phyloP scores from a whole-genome alignment of 2,888 invertebrate genomes.

The Corbicula japonica region DNA sequence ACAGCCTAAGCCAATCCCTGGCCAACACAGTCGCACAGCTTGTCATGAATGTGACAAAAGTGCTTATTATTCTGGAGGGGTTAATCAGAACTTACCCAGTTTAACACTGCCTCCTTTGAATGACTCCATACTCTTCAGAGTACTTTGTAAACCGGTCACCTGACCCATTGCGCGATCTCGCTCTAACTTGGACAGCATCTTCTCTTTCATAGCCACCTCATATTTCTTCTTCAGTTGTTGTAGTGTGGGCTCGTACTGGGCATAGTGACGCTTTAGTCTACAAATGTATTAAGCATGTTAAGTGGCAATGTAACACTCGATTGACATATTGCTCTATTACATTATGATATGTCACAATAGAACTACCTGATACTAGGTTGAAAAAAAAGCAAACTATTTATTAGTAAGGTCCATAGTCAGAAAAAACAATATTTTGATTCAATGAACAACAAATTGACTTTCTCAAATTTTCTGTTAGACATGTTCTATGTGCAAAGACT shows the following conservation, averaged over 20 bases:
- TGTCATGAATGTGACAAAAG: no score
- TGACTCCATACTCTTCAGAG: slow-evolving; percentile 81
- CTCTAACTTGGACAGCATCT: slow-evolving; percentile 86
- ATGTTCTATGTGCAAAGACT: no score
- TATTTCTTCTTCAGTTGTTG: slow-evolving; percentile 86
- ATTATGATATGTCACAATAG: no score
- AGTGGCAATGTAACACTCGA: background rate
- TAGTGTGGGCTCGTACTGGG: slow-evolving; percentile 85
- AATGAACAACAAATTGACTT: no score
- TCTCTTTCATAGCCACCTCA: slow-evolving; percentile 86
- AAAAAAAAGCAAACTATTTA: no score
- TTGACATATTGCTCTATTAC: background rate
- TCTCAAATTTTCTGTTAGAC: no score
- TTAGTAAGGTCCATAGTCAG: no score
- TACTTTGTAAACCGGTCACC: slow-evolving; percentile 84
- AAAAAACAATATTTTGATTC: no score
- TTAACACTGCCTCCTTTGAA: slow-evolving; percentile 72
- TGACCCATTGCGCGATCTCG: slow-evolving; percentile 86
- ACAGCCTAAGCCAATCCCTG: no score
- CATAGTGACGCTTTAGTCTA: slow-evolving; percentile 85
- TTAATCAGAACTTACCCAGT: slow-evolving; percentile 16
- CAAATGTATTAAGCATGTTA: background rate
- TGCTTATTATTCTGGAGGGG: no score
- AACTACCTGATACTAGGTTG: no score
- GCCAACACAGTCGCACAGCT: no score